Percentiles rank a stretch among this genome's conserved stretches.
Evolutionary conservation across 92 coral and sea anemone genomes (phyloP).

Genomic region (Paramuricea clavata): DNA sequence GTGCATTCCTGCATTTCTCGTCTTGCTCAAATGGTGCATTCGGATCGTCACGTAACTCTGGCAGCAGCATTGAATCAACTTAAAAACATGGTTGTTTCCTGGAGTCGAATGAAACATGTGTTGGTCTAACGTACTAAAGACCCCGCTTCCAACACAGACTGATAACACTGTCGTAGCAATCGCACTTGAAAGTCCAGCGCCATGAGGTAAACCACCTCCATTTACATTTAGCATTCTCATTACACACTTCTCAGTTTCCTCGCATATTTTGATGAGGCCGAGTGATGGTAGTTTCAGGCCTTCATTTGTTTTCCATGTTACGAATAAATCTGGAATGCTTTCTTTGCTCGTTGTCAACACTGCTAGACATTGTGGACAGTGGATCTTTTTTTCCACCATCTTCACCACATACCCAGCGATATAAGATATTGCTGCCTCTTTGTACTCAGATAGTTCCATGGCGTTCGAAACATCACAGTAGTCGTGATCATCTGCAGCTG

Average conservation of each 20-base stretch:
- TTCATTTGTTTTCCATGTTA: conserved; percentile 22
- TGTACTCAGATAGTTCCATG: conserved; percentile 5
- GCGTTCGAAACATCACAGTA: conserved; percentile 7
- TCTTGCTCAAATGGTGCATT: conserved; percentile 10
- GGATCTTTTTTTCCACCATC: conserved; percentile 34
- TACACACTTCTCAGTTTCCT: conserved; percentile 8
- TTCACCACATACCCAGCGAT: conserved; percentile 33
- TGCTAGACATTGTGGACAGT: conserved; percentile 1
- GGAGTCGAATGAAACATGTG: conserved; percentile 15
- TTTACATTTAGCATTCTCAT: neutral
- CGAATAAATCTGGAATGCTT: neutral
- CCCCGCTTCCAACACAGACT: neutral
- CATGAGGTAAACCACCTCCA: neutral
- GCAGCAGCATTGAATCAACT: conserved; percentile 11
- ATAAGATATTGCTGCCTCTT: conserved; percentile 32
- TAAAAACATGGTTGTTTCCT: neutral
- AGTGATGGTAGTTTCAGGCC: conserved; percentile 2
- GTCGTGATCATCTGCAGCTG: neutral
- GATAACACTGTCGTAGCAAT: neutral
- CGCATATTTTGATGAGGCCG: neutral
- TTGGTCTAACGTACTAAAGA: neutral
- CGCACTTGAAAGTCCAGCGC: neutral
- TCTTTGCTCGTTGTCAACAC: neutral
- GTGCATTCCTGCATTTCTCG: neutral
- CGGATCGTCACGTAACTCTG: neutral